phyloP scores from a whole-genome alignment of 1,140 invertebrate species.

The Brachionus asplanchnoidis region DNA sequence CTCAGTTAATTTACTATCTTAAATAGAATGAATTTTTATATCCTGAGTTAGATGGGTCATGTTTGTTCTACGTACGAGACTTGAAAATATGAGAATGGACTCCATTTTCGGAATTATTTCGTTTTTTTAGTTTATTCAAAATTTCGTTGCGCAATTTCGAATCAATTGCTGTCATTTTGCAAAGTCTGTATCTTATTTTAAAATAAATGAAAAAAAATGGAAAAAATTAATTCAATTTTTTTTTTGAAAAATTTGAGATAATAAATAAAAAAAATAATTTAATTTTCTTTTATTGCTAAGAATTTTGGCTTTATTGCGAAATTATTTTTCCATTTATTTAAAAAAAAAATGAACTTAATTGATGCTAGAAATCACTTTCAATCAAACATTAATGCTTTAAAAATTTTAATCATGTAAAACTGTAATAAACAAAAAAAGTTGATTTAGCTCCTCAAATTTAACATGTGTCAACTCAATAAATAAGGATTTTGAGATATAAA shows the following conservation, averaged over 20 bases:
- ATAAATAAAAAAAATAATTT: background rate
- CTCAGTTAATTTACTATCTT: constrained; percentile 11
- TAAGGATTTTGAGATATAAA: too few species aligned
- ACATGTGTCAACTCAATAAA: too few species aligned
- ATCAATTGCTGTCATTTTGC: background rate
- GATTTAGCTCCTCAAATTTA: too few species aligned
- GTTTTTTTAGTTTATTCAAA: background rate
- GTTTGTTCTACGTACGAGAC: background rate
- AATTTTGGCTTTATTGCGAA: background rate
- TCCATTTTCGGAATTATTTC: background rate
- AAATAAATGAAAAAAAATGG: background rate
- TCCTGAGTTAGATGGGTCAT: background rate
- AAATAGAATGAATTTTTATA: background rate
- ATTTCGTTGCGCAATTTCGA: background rate
- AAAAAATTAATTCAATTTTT: background rate
- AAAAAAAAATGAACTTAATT: background rate
- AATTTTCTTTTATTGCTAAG: background rate
- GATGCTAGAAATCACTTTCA: too few species aligned
- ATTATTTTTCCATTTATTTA: background rate
- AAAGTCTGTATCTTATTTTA: background rate
- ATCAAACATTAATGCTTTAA: too few species aligned
- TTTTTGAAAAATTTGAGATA: background rate
- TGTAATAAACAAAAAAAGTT: too few species aligned
- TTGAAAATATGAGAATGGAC: constrained; percentile 9
- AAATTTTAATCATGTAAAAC: too few species aligned